A percentile compares a stretch with the other conserved stretches of the same genome.
Conservation (phyloP, 2,888 invertebrate species). For the Galerucella nymphaeae region DNA sequence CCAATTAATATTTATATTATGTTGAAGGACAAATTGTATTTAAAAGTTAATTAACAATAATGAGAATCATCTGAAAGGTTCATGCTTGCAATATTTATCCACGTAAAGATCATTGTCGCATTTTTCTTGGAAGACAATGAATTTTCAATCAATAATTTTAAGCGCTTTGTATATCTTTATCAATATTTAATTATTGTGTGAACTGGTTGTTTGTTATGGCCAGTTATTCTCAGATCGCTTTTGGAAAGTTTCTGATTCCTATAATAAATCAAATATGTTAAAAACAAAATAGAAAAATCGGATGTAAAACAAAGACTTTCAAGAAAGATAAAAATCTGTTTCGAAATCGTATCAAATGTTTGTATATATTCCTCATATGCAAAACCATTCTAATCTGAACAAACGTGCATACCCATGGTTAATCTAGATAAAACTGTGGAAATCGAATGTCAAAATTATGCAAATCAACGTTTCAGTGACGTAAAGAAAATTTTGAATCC, state of each 20-base stretch:
- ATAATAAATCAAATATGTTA: not conserved
- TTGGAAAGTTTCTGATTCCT: no score
- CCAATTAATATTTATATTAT: not conserved
- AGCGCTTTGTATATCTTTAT: no score
- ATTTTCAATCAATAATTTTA: no score
- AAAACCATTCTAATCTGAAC: not conserved
- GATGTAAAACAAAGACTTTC: not conserved
- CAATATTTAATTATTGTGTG: no score
- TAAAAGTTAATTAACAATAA: not conserved
- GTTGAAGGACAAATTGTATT: not conserved
- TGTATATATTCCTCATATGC: not conserved
- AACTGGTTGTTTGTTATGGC: no score
- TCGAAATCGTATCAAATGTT: not conserved
- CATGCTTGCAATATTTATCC: not conserved
- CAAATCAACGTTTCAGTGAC: not conserved
- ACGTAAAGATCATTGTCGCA: not conserved
- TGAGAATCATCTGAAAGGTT: not conserved
- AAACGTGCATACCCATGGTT: not conserved
- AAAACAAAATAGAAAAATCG: not conserved
- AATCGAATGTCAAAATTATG: conserved; percentile 4
- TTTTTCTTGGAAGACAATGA: no score
- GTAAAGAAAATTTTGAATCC: not conserved
- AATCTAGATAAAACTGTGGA: not conserved
- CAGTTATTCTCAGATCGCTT: no score
- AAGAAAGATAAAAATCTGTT: not conserved